These are phyloP conservation scores for Troglohyphantes excavatus DNA, from an alignment of 2,888 invertebrate genomes.

Conservation along the genomic window DNA sequence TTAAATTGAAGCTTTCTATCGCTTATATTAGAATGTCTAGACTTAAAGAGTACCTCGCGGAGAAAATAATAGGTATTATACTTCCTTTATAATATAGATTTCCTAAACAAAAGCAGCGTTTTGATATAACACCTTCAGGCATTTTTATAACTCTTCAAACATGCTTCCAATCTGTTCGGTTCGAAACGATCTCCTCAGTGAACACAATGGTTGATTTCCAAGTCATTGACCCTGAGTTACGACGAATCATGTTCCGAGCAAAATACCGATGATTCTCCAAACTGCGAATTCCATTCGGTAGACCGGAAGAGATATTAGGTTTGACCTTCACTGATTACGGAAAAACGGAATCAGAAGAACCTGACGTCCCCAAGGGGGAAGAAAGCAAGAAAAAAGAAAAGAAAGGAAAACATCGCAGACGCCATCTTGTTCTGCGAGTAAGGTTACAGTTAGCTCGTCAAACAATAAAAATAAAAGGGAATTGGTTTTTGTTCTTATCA, in stretches of 20 bases:
- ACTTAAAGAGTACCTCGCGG: too few species aligned
- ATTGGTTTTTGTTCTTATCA: conserved; percentile 36
- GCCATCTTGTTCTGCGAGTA: conserved; percentile 5
- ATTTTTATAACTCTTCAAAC: not conserved
- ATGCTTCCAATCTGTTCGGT: conserved; percentile 6
- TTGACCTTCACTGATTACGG: conserved; percentile 44
- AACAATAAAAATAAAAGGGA: not conserved
- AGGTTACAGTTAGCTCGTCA: not conserved
- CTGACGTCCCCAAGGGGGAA: not conserved
- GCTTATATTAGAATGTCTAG: too few species aligned
- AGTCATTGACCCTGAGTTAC: conserved; percentile 39
- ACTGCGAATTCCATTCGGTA: conserved; percentile 12
- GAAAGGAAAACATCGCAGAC: not conserved
- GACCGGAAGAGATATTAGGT: conserved; percentile 32
- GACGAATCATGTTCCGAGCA: not conserved
- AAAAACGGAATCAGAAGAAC: not conserved
- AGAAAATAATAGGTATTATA: too few species aligned
- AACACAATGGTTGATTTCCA: conserved; percentile 22
- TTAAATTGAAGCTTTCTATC: too few species aligned
- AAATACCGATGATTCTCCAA: not conserved
- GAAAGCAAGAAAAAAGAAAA: not conserved
- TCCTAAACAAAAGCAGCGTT: too few species aligned
- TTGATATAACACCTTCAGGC: not conserved
- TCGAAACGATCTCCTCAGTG: not conserved
- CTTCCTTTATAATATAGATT: too few species aligned